Evolutionary conservation across 2,888 invertebrate species (phyloP).

Genomic region (Habrosyne pyritoides): DNA sequence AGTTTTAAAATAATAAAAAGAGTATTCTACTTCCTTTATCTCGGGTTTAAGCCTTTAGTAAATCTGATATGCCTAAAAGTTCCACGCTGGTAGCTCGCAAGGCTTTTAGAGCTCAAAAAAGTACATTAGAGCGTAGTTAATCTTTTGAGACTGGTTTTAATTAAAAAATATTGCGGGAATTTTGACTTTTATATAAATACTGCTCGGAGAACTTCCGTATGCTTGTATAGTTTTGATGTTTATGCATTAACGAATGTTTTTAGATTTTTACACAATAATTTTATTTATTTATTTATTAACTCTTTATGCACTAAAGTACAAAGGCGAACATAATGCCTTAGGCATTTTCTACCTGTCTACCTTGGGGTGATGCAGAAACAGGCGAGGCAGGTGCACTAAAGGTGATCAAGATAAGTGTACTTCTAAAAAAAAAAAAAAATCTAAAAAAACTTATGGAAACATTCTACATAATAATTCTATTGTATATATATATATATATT

Average conservation of each 20-base stretch:
- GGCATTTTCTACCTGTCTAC: too few species aligned
- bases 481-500: too few species aligned
- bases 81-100: conserved; percentile 13
- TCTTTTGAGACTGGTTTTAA: conserved; percentile 24
- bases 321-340: too few species aligned
- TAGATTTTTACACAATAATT: too few species aligned
- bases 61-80: conserved; percentile 32
- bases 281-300: neutral
- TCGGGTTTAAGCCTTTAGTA: conserved; percentile 16
- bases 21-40: conserved; percentile 9
- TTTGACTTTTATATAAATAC: conserved; percentile 12
- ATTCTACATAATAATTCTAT: too few species aligned
- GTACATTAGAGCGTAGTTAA: conserved; percentile 25
- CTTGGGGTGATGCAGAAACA: too few species aligned
- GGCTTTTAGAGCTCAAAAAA: conserved; percentile 19
- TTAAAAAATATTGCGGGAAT: conserved; percentile 27
- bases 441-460: too few species aligned
- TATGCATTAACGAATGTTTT: too few species aligned
- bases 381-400: too few species aligned
- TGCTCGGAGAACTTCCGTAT: neutral
- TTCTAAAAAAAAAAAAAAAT: too few species aligned
- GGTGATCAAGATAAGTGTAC: too few species aligned
- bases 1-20: conserved; percentile 18
- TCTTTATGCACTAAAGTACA: too few species aligned
- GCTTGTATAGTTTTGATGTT: conserved; percentile 9